phyloP scores from a whole-genome alignment of 2,113 vertebrate genomes.

The Nothoprocta perdicaria region DNA sequence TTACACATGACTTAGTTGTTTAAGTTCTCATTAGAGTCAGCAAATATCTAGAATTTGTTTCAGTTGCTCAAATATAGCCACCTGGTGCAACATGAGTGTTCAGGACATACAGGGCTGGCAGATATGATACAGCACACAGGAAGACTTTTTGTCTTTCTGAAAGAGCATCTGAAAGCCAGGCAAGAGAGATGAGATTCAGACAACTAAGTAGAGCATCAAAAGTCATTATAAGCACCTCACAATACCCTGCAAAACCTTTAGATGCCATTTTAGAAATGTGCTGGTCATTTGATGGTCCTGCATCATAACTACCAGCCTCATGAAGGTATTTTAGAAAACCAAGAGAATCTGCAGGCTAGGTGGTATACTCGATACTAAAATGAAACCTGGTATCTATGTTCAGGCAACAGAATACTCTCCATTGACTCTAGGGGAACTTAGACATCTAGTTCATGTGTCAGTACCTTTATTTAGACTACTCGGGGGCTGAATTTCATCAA shows the following conservation, averaged over 20 bases:
- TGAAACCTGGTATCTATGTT: background rate
- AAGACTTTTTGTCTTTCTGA: background rate
- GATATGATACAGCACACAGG: background rate
- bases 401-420: background rate
- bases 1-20: background rate
- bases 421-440: background rate
- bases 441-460: background rate
- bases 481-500: background rate
- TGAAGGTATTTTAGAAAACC: background rate
- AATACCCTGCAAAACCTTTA: background rate
- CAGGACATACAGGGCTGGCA: background rate
- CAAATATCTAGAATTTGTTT: slow-evolving; percentile 1
- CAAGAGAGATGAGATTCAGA: background rate
- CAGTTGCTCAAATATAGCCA: slow-evolving; percentile 1
- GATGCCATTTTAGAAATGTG: background rate
- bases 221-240: background rate
- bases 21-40: slow-evolving; percentile 2
- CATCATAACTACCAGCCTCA: background rate
- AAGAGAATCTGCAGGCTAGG: background rate
- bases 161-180: background rate
- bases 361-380: background rate
- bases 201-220: background rate
- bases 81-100: background rate
- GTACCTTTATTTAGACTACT: background rate
- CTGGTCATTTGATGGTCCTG: background rate